Base-by-base conservation (phyloP, 2,797 vertebrate species). In the Lepilemur ruficaudatus region DNA sequence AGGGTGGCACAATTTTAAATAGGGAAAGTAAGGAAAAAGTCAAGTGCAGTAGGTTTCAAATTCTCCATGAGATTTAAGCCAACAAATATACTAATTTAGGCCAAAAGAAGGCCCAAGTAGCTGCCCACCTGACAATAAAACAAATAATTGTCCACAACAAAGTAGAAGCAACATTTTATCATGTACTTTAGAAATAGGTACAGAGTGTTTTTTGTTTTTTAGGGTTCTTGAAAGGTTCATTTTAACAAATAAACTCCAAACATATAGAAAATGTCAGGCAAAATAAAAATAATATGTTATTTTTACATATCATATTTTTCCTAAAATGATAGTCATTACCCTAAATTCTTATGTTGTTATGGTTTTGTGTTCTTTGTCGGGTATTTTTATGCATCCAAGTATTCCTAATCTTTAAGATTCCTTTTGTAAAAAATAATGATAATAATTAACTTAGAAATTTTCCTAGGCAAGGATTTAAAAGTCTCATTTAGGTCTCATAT, bases 201-300 rank as follows among this genome's bases (percentile, higher is more conserved):
- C 13, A 90, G 25, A 72, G 32, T 82, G 35, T 7, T 65, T 46
- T 93, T 83, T 38, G 38, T 75, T 88, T 91, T 79, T 63, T 4
- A 67, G 52, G 67, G 23, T 50, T 90, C 35, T 82, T 92, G 1
- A 70, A 70, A 80, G 41, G 32, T 79, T 93, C n/a, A 72, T 2
- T 69, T 93, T 93, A 76, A 76, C 52, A 63, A 91, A 75, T 86
- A 79, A 52, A n/a, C 50, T 79, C 55, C 32, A 88, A 88, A 73
- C 15, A 30, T 76, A 70, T 35, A 78, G 69, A 88, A 89, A 92
- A 86, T 46, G 46, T 18, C 46, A 69, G 52, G 30, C 65, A 85
- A 95, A 85, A 87, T 84, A 50, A 84, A 94, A 93, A 65, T 30
- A 79, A 79, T 48, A 14, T 10, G 41, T 63, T 80, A 63, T 92